Evolutionary conservation across 2,113 vertebrate genomes (phyloP).

Genomic region (Harpagus bidentatus): DNA sequence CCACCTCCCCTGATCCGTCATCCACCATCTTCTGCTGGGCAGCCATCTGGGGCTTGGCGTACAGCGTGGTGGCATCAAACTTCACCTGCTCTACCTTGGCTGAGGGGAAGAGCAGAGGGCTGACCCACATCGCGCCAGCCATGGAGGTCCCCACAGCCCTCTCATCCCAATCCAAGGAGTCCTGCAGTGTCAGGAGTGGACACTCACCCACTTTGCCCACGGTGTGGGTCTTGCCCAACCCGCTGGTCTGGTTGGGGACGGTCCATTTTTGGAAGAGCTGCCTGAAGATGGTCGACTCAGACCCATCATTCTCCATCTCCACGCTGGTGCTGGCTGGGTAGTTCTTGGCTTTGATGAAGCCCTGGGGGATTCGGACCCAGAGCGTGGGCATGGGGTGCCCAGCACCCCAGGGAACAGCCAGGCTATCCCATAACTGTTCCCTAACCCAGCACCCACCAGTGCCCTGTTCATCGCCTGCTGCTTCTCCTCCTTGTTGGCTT

Average conservation of each 20-base stretch:
- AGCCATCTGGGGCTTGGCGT: slow-evolving; percentile 79
- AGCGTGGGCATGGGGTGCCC: accelerated
- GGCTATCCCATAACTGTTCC: neutral
- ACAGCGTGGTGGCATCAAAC: slow-evolving; percentile 80
- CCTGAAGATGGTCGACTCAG: slow-evolving; percentile 80
- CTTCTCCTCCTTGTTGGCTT: slow-evolving; percentile 75
- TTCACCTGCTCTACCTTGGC: slow-evolving; percentile 89
- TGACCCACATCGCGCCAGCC: neutral
- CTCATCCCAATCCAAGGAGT: neutral
- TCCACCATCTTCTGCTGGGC: slow-evolving; percentile 89
- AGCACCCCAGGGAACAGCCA: neutral
- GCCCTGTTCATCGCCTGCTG: slow-evolving; percentile 74
- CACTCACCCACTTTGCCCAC: slow-evolving; percentile 81
- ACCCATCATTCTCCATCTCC: slow-evolving; percentile 81
- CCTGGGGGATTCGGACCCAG: slow-evolving; percentile 43
- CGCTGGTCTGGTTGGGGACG: slow-evolving; percentile 62
- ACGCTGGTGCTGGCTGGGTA: slow-evolving; percentile 76
- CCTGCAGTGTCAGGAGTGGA: accelerated
- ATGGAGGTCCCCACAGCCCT: too few relatives aligned
- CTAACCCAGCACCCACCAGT: slow-evolving; percentile 52
- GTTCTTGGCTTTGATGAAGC: slow-evolving; percentile 86
- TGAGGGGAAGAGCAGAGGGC: neutral
- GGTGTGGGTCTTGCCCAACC: slow-evolving; percentile 74
- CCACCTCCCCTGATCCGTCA: slow-evolving; percentile 80
- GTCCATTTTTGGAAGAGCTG: slow-evolving; percentile 90